Evolutionary conservation across 2,888 invertebrate species (phyloP), one percentile per base, ranked within the genome.

Genomic region (Troides aeacus): DNA sequence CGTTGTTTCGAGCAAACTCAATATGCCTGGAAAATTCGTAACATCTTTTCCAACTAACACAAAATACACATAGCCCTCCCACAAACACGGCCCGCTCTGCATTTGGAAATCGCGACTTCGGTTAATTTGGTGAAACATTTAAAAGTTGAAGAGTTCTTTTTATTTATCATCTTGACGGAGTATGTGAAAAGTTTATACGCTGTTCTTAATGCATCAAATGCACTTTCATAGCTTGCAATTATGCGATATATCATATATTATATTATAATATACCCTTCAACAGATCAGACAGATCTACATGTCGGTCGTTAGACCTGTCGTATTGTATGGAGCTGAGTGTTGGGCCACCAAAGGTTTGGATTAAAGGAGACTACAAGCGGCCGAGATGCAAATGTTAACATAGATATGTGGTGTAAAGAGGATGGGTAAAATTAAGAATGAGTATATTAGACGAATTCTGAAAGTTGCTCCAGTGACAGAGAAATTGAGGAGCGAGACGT

Each of bases 1-100:
- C 72, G 74, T 76, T 78, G 77, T 78, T 79, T 77, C 72, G 71
- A 53, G 72, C 72, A 79, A 79, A 79, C 76, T 75, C 74, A 75
- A 80, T 77, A 76, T 77, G 73, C 60, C 62, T 53, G 69, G 72
- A 75, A 73, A 72, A 73, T 75, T 72, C 66, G 64, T 62, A 67
- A 68, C 30, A 63, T 68, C 42, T 36, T 68, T 59, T 30, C 30
- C 21, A 6, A 24, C 18, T 21, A 61, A 56, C 59, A 50, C 17
- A n/a, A 59, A 23, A 59, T 8, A 46, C 21, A 30, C 8, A 58
- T n/a, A 42, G 61, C 1, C 42, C 12, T 30, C n/a, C 61, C 53
- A n/a, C 53, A 53, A 53, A 53, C 53, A 53, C 15, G 15, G n/a
- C 53, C n/a, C 53, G 39, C n/a, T 53, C 6, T 17, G 15, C 18